Evolutionary conservation across 2,888 invertebrate species (phyloP), one percentile per base, ranked within the genome.

Genomic region (Sturmia bella): DNA sequence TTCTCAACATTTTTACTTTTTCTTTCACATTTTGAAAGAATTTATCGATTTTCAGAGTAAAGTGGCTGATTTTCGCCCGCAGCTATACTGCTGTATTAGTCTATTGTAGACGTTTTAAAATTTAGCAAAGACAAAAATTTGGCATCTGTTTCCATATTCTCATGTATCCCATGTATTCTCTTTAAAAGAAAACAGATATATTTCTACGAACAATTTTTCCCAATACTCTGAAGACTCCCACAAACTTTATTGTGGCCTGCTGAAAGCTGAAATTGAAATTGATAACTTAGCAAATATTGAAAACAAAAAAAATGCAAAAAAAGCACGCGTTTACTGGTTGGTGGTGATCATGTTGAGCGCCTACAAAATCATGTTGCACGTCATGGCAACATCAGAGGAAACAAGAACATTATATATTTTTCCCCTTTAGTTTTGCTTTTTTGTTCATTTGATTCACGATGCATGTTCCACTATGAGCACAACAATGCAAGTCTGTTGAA

Each of bases 331-430:
- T 73, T 74, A 84, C 86, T 86, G 85, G 87, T 86, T 15, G 15
- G 41, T 63, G 85, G 88, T 86, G 88, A 84, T 85, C 89, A 90
- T 91, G 90, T 90, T 89, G 88, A 86, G 87, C 90, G 90, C 90
- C 90, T 89, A 90, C 90, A 90, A 90, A 90, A 88, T 89, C 89
- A 88, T 90, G 90, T 90, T 89, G 88, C 88, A 87, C 87, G 90
- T 90, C 90, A 90, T 86, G 48, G 64, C 69, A 73, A 77, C 66
- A 64, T 73, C 68, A 54, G 56, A 72, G 24, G 17, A 48, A 70
- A 61, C 59, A 70, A 64, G 75, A 63, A 83, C 70, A 83, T 66
- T 76, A 43, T 54, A 48, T 1, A 45, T 37, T 39, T 19, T 59
- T 64, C 41, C 1, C 32, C 5, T 37, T 57, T 50, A 21, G 11